phyloP scores from a whole-genome alignment of 2,113 vertebrate genomes.

The Indicator maculatus region DNA sequence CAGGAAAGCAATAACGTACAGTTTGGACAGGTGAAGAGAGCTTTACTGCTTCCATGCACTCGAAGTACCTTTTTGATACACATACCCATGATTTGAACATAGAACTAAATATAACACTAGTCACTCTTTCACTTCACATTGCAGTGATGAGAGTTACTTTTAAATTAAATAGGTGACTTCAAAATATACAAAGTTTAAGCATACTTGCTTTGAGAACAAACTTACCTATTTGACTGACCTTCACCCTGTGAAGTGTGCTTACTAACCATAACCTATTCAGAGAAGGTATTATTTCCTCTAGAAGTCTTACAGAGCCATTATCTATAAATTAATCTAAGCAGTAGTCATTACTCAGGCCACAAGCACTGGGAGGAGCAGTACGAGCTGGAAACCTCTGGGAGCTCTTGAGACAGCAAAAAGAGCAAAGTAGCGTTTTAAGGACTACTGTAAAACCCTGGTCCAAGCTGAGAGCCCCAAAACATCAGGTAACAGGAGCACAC shows the following conservation, averaged over 20 bases:
- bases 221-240: background rate
- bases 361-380: background rate
- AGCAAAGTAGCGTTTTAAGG: background rate
- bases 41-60: background rate
- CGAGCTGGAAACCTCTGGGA: fast-evolving
- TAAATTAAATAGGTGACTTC: background rate
- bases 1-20: background rate
- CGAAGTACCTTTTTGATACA: background rate
- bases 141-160: background rate
- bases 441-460: background rate
- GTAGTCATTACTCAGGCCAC: background rate
- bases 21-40: background rate
- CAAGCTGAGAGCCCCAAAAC: background rate
- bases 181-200: background rate
- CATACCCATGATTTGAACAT: background rate
- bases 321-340: background rate
- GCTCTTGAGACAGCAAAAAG: background rate
- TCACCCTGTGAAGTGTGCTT: fast-evolving
- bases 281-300: background rate
- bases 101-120: background rate
- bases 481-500: background rate
- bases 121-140: fast-evolving
- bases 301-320: background rate
- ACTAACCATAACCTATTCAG: background rate
- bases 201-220: background rate